Conservation (phyloP, 2,113 vertebrate genomes). For the Spheniscus mendiculus region DNA sequence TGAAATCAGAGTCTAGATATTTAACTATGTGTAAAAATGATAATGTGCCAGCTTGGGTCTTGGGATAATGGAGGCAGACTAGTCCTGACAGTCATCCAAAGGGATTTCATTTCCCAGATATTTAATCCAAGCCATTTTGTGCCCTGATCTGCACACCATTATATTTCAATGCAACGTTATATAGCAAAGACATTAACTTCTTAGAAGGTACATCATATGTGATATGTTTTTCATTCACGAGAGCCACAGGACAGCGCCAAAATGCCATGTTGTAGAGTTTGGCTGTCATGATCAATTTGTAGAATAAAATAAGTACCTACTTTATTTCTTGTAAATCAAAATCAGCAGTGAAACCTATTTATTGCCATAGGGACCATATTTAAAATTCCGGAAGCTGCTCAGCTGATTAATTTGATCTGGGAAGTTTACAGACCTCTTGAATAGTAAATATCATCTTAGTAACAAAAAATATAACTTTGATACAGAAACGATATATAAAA, state of each 20-base stretch:
- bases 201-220: background rate
- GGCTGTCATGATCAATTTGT: conserved; percentile 24
- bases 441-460: conserved; percentile 13
- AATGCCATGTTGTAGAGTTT: background rate
- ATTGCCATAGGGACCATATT: conserved; percentile 14
- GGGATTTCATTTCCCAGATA: conserved; percentile 24
- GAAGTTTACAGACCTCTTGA: conserved; percentile 9
- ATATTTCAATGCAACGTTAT: background rate
- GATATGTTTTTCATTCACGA: conserved; percentile 4
- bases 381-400: conserved; percentile 5
- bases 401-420: conserved; percentile 31
- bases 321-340: conserved; percentile 38
- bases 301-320: background rate
- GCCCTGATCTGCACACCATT: background rate
- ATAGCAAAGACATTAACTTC: background rate
- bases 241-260: background rate
- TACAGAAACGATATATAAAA: background rate
- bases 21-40: conserved; percentile 38
- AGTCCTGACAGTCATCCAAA: background rate
- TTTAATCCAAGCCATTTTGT: background rate
- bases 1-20: conserved; percentile 24
- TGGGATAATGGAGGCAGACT: background rate
- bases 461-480: background rate
- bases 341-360: conserved; percentile 6
- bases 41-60: conserved; percentile 25